A percentile compares a stretch with the other conserved stretches of the same genome.
These are phyloP conservation scores for Chromoteleia sp. DNA, from an alignment of 2,888 invertebrate genomes.

Conservation along the genomic window DNA sequence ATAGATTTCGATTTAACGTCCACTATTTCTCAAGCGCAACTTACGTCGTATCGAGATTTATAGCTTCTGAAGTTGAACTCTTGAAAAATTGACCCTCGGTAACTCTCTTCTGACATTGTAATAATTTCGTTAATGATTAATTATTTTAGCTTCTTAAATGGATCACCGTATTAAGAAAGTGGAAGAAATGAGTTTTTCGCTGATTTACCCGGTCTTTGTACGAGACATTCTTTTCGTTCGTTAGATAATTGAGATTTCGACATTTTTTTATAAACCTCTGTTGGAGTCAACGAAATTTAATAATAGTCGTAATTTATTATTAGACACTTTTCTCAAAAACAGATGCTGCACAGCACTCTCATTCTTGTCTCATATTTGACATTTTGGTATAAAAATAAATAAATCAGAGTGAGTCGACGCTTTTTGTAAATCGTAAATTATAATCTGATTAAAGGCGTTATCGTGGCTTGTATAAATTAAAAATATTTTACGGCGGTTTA, in stretches of 20 bases:
- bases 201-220: neutral
- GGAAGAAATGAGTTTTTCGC: neutral
- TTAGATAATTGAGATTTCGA: neutral
- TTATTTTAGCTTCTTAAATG: neutral
- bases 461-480: conserved; percentile 9
- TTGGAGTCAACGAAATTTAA: conserved; percentile 41
- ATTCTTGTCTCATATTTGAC: conserved; percentile 4
- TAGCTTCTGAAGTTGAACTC: conserved; percentile 8
- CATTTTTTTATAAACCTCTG: conserved; percentile 27
- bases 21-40: conserved; percentile 31
- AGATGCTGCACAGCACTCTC: neutral
- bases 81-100: conserved; percentile 13
- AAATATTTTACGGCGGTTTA: conserved; percentile 1
- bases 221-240: conserved; percentile 18
- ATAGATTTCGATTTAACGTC: conserved; percentile 36
- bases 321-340: conserved; percentile 39
- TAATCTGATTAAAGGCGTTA: conserved; percentile 11
- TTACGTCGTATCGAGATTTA: conserved; percentile 33
- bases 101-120: neutral
- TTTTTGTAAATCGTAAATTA: conserved; percentile 28
- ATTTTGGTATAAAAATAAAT: conserved; percentile 29
- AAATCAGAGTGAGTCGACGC: neutral
- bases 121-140: neutral
- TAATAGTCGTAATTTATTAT: conserved; percentile 46
- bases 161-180: neutral